These are phyloP conservation scores for Macrosteles quadrilineatus DNA, from an alignment of 1,140 invertebrate species.

Conservation along the genomic window DNA sequence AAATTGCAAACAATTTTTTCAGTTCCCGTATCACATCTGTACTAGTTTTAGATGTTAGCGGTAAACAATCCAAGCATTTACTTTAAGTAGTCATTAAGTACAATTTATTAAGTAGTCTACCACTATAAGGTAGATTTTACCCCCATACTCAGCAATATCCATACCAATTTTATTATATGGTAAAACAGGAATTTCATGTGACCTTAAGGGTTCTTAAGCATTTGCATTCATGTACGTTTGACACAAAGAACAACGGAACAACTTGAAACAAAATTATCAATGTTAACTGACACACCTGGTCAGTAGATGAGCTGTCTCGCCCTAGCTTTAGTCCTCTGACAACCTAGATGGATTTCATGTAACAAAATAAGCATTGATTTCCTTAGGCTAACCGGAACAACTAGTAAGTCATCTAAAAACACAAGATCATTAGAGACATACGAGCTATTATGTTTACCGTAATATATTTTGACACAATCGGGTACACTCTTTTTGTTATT, in stretches of 20 bases:
- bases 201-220: no score
- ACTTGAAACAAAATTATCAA: neutral
- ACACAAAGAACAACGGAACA: neutral
- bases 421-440: constrained; percentile 44
- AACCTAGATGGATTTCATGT: constrained; percentile 53
- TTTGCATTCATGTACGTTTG: neutral
- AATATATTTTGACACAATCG: neutral
- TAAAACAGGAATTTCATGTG: no score
- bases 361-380: constrained; percentile 46
- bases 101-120: no score
- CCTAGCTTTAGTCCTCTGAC: constrained; percentile 46
- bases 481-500: neutral
- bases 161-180: no score
- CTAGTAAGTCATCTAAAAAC: constrained; percentile 44
- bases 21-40: no score
- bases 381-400: constrained; percentile 48
- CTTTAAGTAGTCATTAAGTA: no score
- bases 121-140: no score
- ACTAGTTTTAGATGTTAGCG: no score
- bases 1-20: no score
- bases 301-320: constrained; percentile 51
- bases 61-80: no score
- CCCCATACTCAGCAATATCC: no score
- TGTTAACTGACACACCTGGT: constrained; percentile 21
- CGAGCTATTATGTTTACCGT: constrained; percentile 31